Conservation (phyloP, 2,888 invertebrate genomes). For the Drosophila pseudotakahashii region DNA sequence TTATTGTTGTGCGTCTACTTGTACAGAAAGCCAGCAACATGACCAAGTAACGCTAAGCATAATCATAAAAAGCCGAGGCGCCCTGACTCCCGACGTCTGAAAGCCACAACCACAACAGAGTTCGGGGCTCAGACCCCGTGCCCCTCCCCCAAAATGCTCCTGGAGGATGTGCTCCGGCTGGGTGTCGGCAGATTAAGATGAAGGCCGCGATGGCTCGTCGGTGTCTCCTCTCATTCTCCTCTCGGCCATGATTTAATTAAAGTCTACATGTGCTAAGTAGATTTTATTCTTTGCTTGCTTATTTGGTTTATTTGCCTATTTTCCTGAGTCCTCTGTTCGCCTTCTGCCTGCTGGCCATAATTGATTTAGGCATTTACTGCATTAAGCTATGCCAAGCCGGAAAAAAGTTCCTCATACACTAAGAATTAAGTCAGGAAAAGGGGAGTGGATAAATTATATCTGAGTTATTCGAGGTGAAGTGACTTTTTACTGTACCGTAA, state of each 20-base stretch:
- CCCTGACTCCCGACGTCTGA: constrained; percentile 46
- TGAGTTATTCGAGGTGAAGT: constrained; percentile 38
- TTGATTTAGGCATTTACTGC: constrained; percentile 74
- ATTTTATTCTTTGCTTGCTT: constrained; percentile 62
- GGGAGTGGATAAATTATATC: constrained; percentile 48
- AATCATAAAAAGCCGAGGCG: constrained; percentile 64
- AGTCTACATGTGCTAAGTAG: constrained; percentile 77
- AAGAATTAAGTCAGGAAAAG: constrained; percentile 8
- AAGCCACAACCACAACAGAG: constrained; percentile 49
- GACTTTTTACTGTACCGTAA: neutral
- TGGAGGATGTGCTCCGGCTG: constrained; percentile 25
- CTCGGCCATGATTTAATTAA: constrained; percentile 75
- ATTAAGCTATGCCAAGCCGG: constrained; percentile 50
- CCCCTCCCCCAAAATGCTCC: neutral
- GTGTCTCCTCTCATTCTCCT: neutral
- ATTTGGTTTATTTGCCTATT: constrained; percentile 40
- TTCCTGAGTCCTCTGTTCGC: constrained; percentile 2
- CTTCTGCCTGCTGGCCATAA: constrained; percentile 53
- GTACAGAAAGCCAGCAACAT: constrained; percentile 18
- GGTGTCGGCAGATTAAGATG: constrained; percentile 55
- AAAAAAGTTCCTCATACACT: constrained; percentile 49
- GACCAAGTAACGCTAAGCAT: constrained; percentile 55
- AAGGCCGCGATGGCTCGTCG: constrained; percentile 35
- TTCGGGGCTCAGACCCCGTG: neutral
- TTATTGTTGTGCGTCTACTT: constrained; percentile 19